Percentiles rank a stretch among this genome's conserved stretches.
Conservation (phyloP, 2,888 invertebrate species). For the Muscina levida region DNA sequence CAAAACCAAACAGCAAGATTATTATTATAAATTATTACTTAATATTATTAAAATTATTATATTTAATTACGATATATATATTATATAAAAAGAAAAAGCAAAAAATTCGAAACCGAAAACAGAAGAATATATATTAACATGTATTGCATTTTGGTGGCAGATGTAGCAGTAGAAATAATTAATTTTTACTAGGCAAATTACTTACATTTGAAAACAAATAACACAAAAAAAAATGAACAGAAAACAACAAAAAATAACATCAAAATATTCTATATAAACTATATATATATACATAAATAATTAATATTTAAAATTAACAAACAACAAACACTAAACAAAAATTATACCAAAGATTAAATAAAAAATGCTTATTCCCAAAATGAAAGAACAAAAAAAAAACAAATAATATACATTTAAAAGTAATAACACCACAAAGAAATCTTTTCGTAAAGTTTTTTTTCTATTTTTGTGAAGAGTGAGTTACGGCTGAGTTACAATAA, state of each 20-base stretch:
- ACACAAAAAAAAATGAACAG: no score
- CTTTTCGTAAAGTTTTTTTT: no score
- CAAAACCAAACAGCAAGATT: slow-evolving; percentile 47
- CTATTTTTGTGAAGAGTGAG: no score
- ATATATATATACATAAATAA: slow-evolving; percentile 54
- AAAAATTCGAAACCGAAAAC: slow-evolving; percentile 39
- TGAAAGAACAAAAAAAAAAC: slow-evolving; percentile 44
- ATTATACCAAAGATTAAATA: slow-evolving; percentile 65
- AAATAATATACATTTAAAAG: slow-evolving; percentile 51
- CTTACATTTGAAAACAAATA: slow-evolving; percentile 60
- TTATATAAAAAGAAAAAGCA: slow-evolving; percentile 46
- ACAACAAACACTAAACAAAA: slow-evolving; percentile 46
- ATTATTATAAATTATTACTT: slow-evolving; percentile 42
- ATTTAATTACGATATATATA: slow-evolving; percentile 18
- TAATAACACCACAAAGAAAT: slow-evolving; percentile 58
- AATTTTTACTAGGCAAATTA: slow-evolving; percentile 65
- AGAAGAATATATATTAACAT: slow-evolving; percentile 53
- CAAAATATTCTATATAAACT: slow-evolving; percentile 61
- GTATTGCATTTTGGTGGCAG: slow-evolving; percentile 67
- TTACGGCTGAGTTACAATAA: no score
- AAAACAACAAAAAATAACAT: slow-evolving; percentile 35
- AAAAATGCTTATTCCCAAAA: slow-evolving; percentile 61
- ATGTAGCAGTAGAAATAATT: slow-evolving; percentile 66
- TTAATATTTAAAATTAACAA: slow-evolving; percentile 55
- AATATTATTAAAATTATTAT: slow-evolving; percentile 32